A percentile compares a stretch with the other conserved stretches of the same genome.
These are phyloP conservation scores for Brenthis daphne DNA, from an alignment of 2,888 invertebrate genomes.

Conservation along the genomic window DNA sequence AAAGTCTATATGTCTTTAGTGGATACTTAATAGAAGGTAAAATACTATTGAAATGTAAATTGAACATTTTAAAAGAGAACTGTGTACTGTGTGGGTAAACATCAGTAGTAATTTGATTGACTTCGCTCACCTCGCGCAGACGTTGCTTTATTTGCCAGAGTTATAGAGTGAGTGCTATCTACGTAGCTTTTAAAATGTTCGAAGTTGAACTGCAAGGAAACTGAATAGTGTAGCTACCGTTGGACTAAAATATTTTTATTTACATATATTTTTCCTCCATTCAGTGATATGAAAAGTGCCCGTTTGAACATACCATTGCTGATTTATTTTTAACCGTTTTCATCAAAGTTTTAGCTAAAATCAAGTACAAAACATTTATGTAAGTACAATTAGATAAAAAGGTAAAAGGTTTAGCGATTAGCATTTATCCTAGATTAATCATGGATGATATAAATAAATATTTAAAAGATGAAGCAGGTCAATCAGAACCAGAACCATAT, in stretches of 20 bases:
- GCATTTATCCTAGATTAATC: too few species aligned
- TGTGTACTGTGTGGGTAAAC: conserved; percentile 20
- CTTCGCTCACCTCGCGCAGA: conserved; percentile 20
- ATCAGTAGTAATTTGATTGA: conserved; percentile 37
- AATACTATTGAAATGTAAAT: conserved; percentile 12
- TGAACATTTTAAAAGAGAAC: conserved; percentile 13
- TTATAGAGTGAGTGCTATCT: conserved; percentile 10
- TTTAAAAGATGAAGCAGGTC: background rate
- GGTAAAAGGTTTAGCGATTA: too few species aligned
- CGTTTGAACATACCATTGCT: too few species aligned
- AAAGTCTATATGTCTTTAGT: too few species aligned
- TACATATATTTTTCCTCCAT: too few species aligned
- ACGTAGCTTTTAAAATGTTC: conserved; percentile 7
- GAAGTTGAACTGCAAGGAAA: conserved; percentile 1
- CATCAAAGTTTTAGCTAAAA: too few species aligned
- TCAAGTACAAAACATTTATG: too few species aligned
- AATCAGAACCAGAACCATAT: too few species aligned
- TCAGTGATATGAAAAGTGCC: too few species aligned
- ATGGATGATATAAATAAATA: background rate
- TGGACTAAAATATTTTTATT: background rate
- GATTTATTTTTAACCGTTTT: too few species aligned
- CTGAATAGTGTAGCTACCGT: background rate
- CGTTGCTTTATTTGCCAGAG: conserved; percentile 16
- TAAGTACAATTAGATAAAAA: too few species aligned
- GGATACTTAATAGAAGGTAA: background rate